These are phyloP conservation scores for Spermophilus dauricus DNA, from an alignment of 2,113 vertebrate species.

Conservation along the genomic window DNA sequence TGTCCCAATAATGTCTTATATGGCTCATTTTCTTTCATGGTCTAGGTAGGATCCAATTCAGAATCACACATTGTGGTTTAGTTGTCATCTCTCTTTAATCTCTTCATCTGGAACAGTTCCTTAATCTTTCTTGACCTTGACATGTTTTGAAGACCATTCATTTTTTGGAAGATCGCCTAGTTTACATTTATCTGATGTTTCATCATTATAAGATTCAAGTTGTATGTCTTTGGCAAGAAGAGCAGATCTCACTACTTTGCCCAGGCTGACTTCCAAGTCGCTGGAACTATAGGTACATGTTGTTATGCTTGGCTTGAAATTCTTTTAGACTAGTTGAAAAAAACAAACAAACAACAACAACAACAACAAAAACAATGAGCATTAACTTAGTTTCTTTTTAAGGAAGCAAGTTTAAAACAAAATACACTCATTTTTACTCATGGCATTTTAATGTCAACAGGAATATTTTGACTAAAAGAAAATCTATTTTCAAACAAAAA, in stretches of 20 bases:
- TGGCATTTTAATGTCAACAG: constrained; percentile 7
- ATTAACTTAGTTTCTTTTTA: constrained; percentile 10
- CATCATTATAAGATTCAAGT: not conserved
- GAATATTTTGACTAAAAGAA: not conserved
- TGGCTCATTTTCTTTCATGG: constrained; percentile 44
- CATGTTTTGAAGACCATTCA: not conserved
- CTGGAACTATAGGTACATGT: not conserved
- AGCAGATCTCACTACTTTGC: not conserved
- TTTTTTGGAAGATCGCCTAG: not conserved
- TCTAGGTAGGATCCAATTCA: constrained; percentile 52
- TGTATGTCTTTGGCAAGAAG: constrained; percentile 56
- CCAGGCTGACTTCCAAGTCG: not conserved
- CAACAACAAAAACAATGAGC: not conserved
- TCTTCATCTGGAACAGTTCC: constrained; percentile 49
- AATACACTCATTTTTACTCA: not conserved
- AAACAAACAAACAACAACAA: not conserved
- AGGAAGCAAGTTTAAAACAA: constrained; percentile 62
- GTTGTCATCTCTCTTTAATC: constrained; percentile 37
- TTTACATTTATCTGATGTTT: constrained; percentile 57
- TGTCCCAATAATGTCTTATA: not conserved
- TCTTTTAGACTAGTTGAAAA: constrained; percentile 52
- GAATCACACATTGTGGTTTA: constrained; percentile 1
- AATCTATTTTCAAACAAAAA: constrained; percentile 55
- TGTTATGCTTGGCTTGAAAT: not conserved
- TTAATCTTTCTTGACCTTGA: constrained; percentile 60